phyloP scores from a whole-genome alignment of 2,113 vertebrate genomes.

The Spea multiplicata region DNA sequence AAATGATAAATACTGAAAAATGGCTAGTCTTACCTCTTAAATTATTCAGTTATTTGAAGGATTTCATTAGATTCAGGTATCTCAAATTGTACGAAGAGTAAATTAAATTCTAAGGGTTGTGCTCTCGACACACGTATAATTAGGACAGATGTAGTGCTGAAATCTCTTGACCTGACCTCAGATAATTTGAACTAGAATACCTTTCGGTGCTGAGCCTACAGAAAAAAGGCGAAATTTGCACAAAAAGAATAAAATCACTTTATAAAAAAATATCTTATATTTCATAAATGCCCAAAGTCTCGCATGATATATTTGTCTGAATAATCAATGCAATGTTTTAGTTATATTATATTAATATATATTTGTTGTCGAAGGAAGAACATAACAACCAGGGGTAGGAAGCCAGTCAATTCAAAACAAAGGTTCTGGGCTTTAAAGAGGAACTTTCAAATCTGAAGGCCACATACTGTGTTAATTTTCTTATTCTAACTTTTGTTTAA shows the following conservation, averaged over 20 bases:
- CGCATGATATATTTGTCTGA: neutral
- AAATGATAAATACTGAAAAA: too few relatives aligned
- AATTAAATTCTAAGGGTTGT: slow-evolving; percentile 7
- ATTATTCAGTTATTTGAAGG: neutral
- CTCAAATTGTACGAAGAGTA: neutral
- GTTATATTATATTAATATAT: too few relatives aligned
- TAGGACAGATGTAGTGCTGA: slow-evolving; percentile 20
- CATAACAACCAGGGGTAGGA: too few relatives aligned
- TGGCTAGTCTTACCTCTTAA: too few relatives aligned
- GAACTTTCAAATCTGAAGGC: too few relatives aligned
- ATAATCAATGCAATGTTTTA: too few relatives aligned
- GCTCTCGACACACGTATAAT: slow-evolving; percentile 5
- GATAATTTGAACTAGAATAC: neutral
- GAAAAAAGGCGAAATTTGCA: slow-evolving; percentile 2
- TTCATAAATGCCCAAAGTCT: neutral
- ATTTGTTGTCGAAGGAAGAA: too few relatives aligned
- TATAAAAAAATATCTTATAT: neutral
- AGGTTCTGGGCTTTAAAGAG: too few relatives aligned
- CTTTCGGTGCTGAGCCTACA: neutral
- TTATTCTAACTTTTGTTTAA: too few relatives aligned
- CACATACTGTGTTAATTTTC: too few relatives aligned
- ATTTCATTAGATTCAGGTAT: neutral
- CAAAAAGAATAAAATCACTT: neutral
- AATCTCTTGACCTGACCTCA: neutral
- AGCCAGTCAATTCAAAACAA: too few relatives aligned